Percentiles rank a stretch among this genome's conserved stretches.
These are phyloP conservation scores for Adelosebastes latens DNA, from an alignment of 2,797 vertebrate genomes.

Conservation along the genomic window DNA sequence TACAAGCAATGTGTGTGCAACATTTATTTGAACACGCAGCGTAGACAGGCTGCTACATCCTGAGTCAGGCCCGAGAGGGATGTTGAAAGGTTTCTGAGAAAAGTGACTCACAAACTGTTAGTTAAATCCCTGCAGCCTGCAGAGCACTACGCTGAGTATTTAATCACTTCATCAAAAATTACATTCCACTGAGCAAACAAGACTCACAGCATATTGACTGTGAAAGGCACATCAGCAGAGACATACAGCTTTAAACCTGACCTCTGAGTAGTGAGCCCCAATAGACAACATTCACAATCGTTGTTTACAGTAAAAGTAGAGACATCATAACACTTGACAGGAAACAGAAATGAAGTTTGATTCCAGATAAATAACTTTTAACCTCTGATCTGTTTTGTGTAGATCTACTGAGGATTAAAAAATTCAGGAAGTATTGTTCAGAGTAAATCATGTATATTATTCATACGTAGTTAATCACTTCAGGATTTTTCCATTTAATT, in stretches of 20 bases:
- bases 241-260: conserved; percentile 4
- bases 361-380: neutral
- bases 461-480: conserved; percentile 12
- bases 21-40: conserved; percentile 1
- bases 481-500: neutral
- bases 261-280: conserved; percentile 9
- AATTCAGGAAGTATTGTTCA: neutral
- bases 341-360: conserved; percentile 9
- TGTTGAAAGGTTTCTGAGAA: conserved; percentile 44
- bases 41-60: neutral
- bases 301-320: conserved; percentile 8
- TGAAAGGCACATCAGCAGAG: conserved; percentile 16
- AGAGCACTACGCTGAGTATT: conserved; percentile 1
- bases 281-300: neutral
- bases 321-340: conserved; percentile 8
- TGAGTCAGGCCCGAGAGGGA: conserved; percentile 11
- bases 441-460: neutral
- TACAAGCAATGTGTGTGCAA: neutral
- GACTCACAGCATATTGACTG: neutral
- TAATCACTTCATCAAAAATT: conserved; percentile 46
- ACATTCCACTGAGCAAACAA: conserved; percentile 50
- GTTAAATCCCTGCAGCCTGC: conserved; percentile 30
- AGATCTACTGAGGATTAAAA: neutral
- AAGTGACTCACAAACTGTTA: conserved; percentile 48
- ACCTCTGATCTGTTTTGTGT: neutral